phyloP scores from a whole-genome alignment of 1,140 invertebrate species.

The Drosophila varians region DNA sequence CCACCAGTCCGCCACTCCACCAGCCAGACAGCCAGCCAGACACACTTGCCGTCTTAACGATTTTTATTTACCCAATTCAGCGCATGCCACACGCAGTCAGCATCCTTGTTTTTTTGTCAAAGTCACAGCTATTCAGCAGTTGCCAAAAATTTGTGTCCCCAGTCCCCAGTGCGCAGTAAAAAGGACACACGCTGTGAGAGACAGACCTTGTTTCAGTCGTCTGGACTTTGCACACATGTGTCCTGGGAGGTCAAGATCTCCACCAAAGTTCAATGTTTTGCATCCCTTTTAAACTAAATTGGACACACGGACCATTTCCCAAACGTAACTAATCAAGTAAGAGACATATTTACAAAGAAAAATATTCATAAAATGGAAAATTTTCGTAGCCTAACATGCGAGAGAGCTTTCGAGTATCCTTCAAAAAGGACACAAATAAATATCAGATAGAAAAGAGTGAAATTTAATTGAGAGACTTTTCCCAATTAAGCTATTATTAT shows the following conservation, averaged over 20 bases:
- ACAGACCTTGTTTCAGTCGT: slow-evolving; percentile 37
- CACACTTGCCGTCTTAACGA: slow-evolving; percentile 43
- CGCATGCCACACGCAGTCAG: slow-evolving; percentile 42
- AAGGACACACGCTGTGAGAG: slow-evolving; percentile 34
- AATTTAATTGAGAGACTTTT: neutral
- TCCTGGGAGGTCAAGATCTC: slow-evolving; percentile 28
- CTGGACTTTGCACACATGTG: slow-evolving; percentile 18
- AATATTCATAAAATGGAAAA: neutral
- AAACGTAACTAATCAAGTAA: slow-evolving; percentile 20
- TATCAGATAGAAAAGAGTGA: neutral
- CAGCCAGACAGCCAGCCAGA: slow-evolving; percentile 37
- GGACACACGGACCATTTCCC: neutral
- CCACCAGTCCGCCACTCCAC: neutral
- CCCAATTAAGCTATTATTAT: neutral
- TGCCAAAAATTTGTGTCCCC: slow-evolving; percentile 19
- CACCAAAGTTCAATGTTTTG: slow-evolving; percentile 24
- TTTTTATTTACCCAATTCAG: slow-evolving; percentile 46
- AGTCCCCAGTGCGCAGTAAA: slow-evolving; percentile 38
- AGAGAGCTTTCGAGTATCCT: neutral
- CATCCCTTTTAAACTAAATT: neutral
- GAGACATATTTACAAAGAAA: slow-evolving; percentile 1
- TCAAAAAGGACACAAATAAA: neutral
- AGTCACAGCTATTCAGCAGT: slow-evolving; percentile 23
- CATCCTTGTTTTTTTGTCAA: slow-evolving; percentile 9
- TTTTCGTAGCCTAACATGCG: neutral